These are phyloP conservation scores for Poecilia latipinna DNA, from an alignment of 2,113 vertebrate species.

Conservation along the genomic window DNA sequence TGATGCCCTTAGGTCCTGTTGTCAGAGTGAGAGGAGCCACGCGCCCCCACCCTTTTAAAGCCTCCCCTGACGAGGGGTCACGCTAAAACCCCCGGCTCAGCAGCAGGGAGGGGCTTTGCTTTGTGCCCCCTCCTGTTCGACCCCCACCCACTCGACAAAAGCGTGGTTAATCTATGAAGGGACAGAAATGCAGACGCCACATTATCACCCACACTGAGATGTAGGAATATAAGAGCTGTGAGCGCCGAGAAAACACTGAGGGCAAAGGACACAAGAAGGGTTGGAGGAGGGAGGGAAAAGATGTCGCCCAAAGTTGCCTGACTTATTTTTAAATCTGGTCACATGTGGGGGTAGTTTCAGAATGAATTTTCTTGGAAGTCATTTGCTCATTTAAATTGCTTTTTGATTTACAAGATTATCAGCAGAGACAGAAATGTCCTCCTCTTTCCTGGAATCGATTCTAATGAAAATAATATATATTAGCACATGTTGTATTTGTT, in stretches of 20 bases:
- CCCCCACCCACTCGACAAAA: slow-evolving; percentile 71
- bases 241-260: slow-evolving; percentile 14
- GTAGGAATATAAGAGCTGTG: slow-evolving; percentile 1
- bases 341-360: not conserved
- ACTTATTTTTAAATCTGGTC: not conserved
- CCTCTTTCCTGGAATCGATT: not conserved
- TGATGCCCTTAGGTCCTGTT: slow-evolving; percentile 75
- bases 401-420: not conserved
- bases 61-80: slow-evolving; percentile 81
- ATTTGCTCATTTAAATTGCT: not conserved
- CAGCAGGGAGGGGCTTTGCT: slow-evolving; percentile 65
- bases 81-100: slow-evolving; percentile 76
- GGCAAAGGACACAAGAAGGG: not conserved
- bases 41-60: slow-evolving; percentile 83
- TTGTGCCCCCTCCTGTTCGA: slow-evolving; percentile 43
- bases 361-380: not conserved
- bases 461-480: too few relatives aligned
- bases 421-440: not conserved
- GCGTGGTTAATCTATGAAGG: slow-evolving; percentile 75
- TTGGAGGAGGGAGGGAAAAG: not conserved
- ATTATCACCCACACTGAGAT: slow-evolving; percentile 60
- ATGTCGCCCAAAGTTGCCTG: slow-evolving; percentile 1
- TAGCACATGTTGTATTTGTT: too few relatives aligned
- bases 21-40: slow-evolving; percentile 76
- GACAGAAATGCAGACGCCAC: slow-evolving; percentile 82